Percentiles rank a stretch among this genome's conserved stretches.
phyloP scores from a whole-genome alignment of 2,113 vertebrate genomes.

The Sinocyclocheilus anshuiensis region DNA sequence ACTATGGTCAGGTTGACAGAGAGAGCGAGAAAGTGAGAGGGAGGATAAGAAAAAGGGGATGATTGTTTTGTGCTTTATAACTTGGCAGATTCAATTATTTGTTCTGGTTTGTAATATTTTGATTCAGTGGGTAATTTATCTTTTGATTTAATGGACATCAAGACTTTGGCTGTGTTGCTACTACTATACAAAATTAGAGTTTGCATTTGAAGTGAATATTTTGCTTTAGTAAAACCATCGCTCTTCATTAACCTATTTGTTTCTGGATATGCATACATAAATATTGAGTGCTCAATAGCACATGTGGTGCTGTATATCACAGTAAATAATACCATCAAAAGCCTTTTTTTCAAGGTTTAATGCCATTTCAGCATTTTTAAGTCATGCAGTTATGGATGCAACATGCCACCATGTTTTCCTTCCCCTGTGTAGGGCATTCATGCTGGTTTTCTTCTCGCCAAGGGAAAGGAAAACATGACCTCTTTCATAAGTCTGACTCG shows the following conservation, averaged over 20 bases:
- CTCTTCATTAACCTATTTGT: background rate
- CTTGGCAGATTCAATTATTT: slow-evolving; percentile 62
- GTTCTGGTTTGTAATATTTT: slow-evolving; percentile 58
- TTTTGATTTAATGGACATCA: slow-evolving; percentile 31
- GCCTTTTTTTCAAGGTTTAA: too few relatives aligned
- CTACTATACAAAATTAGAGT: background rate
- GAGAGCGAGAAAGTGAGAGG: background rate
- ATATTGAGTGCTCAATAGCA: background rate
- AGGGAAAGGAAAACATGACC: slow-evolving; percentile 34
- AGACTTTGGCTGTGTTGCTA: slow-evolving; percentile 22
- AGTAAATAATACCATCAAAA: background rate
- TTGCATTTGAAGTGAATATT: background rate
- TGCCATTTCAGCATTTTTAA: background rate
- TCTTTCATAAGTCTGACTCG: slow-evolving; percentile 23
- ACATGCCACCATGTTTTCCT: background rate
- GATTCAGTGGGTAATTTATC: slow-evolving; percentile 31
- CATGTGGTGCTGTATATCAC: background rate
- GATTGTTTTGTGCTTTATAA: slow-evolving; percentile 67
- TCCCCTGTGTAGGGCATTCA: slow-evolving; percentile 33
- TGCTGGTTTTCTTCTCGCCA: slow-evolving; percentile 34
- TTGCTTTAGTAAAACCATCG: background rate
- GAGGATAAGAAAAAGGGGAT: background rate
- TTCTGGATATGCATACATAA: background rate
- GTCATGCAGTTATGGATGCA: background rate
- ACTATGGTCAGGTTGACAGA: slow-evolving; percentile 63